Base-by-base conservation (phyloP, 2,888 invertebrate species). In the Idaea biselata region DNA sequence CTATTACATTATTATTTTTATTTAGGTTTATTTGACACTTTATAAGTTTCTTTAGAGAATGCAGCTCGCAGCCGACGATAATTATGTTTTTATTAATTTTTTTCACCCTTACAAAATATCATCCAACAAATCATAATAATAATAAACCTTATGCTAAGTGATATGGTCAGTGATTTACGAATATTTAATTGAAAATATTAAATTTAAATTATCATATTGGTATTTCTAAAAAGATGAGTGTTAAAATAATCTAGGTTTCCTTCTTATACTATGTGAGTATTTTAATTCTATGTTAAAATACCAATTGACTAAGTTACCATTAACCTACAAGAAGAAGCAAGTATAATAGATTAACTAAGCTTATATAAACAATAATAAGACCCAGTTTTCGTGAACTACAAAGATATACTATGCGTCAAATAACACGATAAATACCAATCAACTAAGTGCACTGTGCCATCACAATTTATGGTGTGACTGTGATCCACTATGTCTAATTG, bases 401-500 rank as follows among this genome's bases (percentile, higher is more conserved):
- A 18, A 3, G 56, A 18, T 18, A 18, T 56, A 17, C 18, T 63
- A 58, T 18, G 53, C 53, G 53, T 58, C 55, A 58, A 60, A 8
- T 61, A 63, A 68, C 56, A 60, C 59, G 60, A 70, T 60, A 63
- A 60, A 69, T 70, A 70, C 68, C 73, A 68, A 76, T 77, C 66
- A 79, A 71, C 84, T 88, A 88, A 86, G 90, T 90, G 89, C 90
- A 87, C 86, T 76, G 87, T 89, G 88, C 86, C 76, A 81, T 86
- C 85, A 87, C 85, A 83, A 81, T 75, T 70, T 69, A 77, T 77
- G 77, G 75, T 74, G 78, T 81, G 81, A 84, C 72, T 73, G 78
- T 82, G 79, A 79, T 72, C 72, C 75, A 74, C 73, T 80, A 78
- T 71, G 67, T 77, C 76, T 78, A 79, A 78, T 82, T 81, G 78